phyloP scores from a whole-genome alignment of 2,797 vertebrate species.

The Melanotaenia maccullochi region DNA sequence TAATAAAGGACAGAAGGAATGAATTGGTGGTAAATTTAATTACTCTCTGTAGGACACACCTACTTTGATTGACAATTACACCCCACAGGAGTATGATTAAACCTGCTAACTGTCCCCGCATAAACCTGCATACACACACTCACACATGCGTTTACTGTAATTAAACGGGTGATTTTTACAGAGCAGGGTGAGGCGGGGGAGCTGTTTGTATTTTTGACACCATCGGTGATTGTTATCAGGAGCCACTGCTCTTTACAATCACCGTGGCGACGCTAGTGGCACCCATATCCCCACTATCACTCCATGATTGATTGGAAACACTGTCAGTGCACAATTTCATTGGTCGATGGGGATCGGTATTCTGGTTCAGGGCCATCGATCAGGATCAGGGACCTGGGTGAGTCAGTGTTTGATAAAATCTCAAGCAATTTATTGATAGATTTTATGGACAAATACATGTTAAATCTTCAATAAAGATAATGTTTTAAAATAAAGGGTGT shows the following conservation, averaged over 20 bases:
- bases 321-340: constrained; percentile 72
- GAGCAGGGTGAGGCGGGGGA: constrained; percentile 31
- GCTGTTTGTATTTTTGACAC: constrained; percentile 73
- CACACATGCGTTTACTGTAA: constrained; percentile 65
- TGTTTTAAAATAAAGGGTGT: constrained; percentile 13
- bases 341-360: constrained; percentile 77
- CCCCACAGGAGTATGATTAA: constrained; percentile 72
- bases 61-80: constrained; percentile 76
- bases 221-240: constrained; percentile 73
- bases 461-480: constrained; percentile 31
- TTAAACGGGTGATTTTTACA: constrained; percentile 76
- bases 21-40: constrained; percentile 62
- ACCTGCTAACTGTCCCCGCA: constrained; percentile 45
- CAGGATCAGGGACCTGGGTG: constrained; percentile 40
- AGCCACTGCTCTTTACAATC: constrained; percentile 70
- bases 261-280: constrained; percentile 45
- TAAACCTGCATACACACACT: constrained; percentile 53
- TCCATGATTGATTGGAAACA: constrained; percentile 74
- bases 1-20: constrained; percentile 60
- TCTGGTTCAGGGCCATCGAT: constrained; percentile 66
- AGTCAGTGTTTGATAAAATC: constrained; percentile 55
- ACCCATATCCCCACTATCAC: constrained; percentile 54
- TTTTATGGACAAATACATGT: constrained; percentile 43
- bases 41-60: constrained; percentile 54
- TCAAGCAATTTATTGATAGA: constrained; percentile 46